Conservation (phyloP, 1,140 invertebrate species). For the Adoxophyes honmai region DNA sequence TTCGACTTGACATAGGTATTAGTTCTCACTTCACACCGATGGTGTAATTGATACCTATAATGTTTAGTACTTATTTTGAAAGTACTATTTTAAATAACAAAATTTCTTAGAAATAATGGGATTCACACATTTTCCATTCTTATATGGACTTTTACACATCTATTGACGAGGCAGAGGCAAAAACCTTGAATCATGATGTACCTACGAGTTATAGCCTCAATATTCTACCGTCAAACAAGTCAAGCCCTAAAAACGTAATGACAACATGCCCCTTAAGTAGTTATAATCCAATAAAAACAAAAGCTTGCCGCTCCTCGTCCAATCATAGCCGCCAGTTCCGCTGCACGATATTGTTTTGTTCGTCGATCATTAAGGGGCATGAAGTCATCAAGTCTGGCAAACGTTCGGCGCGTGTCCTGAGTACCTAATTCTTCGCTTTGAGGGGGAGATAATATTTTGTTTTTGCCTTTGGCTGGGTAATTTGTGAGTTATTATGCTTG, state of each 20-base stretch:
- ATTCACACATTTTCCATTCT: too few species aligned
- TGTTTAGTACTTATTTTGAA: too few species aligned
- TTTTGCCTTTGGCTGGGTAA: slow-evolving; percentile 5
- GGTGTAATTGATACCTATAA: too few species aligned
- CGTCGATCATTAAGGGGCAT: slow-evolving; percentile 14
- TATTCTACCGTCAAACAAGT: not conserved
- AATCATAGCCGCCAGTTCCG: slow-evolving; percentile 8
- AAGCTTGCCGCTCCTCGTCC: not conserved
- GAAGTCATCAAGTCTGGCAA: slow-evolving; percentile 14
- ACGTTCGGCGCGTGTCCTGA: not conserved
- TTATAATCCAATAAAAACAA: slow-evolving; percentile 15
- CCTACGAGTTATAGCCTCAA: too few species aligned
- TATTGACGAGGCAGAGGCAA: too few species aligned
- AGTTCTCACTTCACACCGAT: too few species aligned
- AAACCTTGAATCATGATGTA: too few species aligned
- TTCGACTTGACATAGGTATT: too few species aligned
- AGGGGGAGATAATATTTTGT: slow-evolving; percentile 14
- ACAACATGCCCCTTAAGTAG: slow-evolving; percentile 5
- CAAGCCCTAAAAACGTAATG: not conserved
- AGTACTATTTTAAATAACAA: too few species aligned
- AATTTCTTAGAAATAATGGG: too few species aligned
- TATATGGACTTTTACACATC: too few species aligned
- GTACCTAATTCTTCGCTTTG: not conserved
- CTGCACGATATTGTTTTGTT: slow-evolving; percentile 13
- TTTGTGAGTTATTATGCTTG: not conserved